Conservation (phyloP, 2,797 vertebrate genomes). For the Pristis pectinata region DNA sequence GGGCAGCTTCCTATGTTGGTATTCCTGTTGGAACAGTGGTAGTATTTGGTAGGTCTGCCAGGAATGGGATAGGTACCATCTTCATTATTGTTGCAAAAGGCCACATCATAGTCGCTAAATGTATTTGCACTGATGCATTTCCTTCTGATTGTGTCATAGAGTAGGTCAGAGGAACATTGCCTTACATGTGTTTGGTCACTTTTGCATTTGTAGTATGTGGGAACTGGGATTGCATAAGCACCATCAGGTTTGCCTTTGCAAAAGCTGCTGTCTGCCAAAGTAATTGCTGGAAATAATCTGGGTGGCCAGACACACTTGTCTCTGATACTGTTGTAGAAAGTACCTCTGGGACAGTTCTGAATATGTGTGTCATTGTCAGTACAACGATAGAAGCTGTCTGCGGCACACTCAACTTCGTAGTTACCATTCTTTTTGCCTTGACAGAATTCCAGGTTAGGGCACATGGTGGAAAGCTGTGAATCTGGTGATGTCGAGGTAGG, state of each 20-base stretch:
- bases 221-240: neutral
- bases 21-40: neutral
- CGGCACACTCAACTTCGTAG: neutral
- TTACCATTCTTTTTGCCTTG: neutral
- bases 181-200: neutral
- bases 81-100: neutral
- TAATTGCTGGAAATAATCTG: neutral
- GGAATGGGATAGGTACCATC: slow-evolving; percentile 16
- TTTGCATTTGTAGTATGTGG: neutral
- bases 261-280: neutral
- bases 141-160: slow-evolving; percentile 6
- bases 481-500: neutral
- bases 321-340: neutral
- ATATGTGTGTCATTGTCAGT: neutral
- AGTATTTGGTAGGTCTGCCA: slow-evolving; percentile 19
- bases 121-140: neutral
- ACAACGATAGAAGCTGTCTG: slow-evolving; percentile 13
- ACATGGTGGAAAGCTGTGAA: neutral
- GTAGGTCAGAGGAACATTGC: neutral
- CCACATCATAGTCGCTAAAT: neutral
- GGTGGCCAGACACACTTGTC: slow-evolving; percentile 14
- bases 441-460: slow-evolving; percentile 5
- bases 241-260: neutral
- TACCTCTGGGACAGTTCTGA: neutral
- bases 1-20: neutral